Evolutionary conservation across 2,888 invertebrate species (phyloP).

Genomic region (Resseliella maxima): DNA sequence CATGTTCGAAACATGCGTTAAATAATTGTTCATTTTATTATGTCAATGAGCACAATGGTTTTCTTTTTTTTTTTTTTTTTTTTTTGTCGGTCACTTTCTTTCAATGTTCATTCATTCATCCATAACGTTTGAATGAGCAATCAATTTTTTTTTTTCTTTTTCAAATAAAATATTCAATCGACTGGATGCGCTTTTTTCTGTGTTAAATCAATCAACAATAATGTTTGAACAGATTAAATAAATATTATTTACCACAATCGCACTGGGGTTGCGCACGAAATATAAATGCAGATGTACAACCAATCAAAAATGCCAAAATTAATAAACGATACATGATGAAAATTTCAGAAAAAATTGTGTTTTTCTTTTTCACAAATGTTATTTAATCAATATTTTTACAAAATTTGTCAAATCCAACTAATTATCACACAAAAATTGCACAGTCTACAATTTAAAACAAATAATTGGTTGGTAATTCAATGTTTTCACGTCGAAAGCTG

Average conservation of each 20-base stretch:
- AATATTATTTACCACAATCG: slow-evolving; percentile 18
- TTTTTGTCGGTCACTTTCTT: not conserved
- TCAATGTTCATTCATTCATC: not conserved
- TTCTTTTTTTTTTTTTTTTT: not conserved
- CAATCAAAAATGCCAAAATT: not conserved
- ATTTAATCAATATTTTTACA: not conserved
- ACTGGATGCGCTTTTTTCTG: too few species aligned
- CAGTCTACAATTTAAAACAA: not conserved
- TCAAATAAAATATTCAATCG: too few species aligned
- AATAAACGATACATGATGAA: not conserved
- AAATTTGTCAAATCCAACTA: not conserved
- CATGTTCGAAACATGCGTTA: not conserved
- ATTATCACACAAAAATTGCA: not conserved
- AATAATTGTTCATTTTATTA: not conserved
- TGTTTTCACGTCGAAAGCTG: slow-evolving; percentile 26
- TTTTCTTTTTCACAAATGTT: not conserved
- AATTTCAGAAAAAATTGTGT: not conserved
- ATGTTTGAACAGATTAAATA: not conserved
- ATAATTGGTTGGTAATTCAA: not conserved
- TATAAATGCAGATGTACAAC: slow-evolving; percentile 20
- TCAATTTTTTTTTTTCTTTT: too few species aligned
- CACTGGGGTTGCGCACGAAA: too few species aligned
- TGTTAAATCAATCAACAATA: too few species aligned
- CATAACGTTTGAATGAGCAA: too few species aligned
- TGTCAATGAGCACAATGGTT: not conserved